These are phyloP conservation scores for Timandra comae DNA, from an alignment of 2,888 invertebrate genomes.

Conservation along the genomic window DNA sequence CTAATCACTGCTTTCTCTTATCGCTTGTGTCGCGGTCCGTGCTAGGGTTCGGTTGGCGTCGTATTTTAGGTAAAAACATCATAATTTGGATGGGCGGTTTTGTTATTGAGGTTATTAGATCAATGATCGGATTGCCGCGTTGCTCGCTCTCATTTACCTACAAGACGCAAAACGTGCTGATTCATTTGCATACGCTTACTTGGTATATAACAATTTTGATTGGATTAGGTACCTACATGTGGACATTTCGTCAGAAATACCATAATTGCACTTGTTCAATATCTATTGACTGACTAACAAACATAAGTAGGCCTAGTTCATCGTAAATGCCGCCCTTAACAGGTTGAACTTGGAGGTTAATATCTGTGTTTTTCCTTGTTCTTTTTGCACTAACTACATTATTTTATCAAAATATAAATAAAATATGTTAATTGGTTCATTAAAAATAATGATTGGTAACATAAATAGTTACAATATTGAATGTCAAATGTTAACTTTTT, in stretches of 20 bases:
- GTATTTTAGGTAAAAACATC: constrained; percentile 33
- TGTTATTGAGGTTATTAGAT: constrained; percentile 69
- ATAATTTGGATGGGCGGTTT: constrained; percentile 32
- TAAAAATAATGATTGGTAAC: background rate
- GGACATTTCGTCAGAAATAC: background rate
- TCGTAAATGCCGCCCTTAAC: too few relatives aligned
- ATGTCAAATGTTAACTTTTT: too few relatives aligned
- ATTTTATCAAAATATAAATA: background rate
- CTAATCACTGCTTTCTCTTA: constrained; percentile 70
- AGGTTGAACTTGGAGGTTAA: too few relatives aligned
- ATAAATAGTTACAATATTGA: background rate
- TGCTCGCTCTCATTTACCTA: constrained; percentile 56
- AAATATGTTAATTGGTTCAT: background rate
- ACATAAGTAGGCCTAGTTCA: too few relatives aligned
- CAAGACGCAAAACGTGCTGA: constrained; percentile 70
- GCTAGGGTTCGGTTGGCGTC: constrained; percentile 35
- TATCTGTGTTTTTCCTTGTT: too few relatives aligned
- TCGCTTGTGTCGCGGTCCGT: constrained; percentile 52
- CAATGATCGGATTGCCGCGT: constrained; percentile 70
- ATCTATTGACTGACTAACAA: too few relatives aligned
- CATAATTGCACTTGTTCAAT: too few relatives aligned
- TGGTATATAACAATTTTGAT: too few relatives aligned
- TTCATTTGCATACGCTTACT: constrained; percentile 68
- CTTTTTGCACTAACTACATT: too few relatives aligned
- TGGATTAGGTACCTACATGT: background rate